Evolutionary conservation across 2,113 vertebrate species (phyloP), one percentile per base, ranked within the genome.

Genomic region (Hiodon tergisus): DNA sequence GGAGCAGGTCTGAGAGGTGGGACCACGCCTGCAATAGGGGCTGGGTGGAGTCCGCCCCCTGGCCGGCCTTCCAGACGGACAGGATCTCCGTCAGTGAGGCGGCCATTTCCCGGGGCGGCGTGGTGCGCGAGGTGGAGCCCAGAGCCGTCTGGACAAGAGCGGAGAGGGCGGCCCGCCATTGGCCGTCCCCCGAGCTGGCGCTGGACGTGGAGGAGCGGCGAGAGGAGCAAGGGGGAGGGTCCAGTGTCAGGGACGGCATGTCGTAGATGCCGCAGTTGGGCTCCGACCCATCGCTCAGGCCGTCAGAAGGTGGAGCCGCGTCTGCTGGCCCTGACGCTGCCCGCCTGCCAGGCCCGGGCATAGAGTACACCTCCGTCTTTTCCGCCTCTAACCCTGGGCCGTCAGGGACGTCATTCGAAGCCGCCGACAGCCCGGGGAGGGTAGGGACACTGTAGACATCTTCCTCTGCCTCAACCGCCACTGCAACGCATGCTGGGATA

Each of bases 211-310:
- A 93, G 17, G 91, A 88, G 16, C 87, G 86, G 60, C 83, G 87
- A 4, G 77, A 84, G 31, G 83, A 75, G 78, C 81, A 85, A 73
- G 83, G 77, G 0, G 88, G 87, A 54, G 81, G 53, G 72, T 93
- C 87, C 0, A 83, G 13, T 5, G 81, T 85, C 71, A 93, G 84
- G 16, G 94, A 87, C 0, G 94, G 94, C 85, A 94, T 92, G n/a
- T 95, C 94, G 0, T 95, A 95, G 81, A 95, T 91, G 78, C 90
- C 93, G 16, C 93, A 89, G 0, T 93, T 93, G 0, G 74, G 75
- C 17, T 92, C 79, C 1, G 79, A 81, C 1, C 81, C 71, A 67
- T 87, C 76, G 62, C 80, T 75, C 76, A 73, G 78, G 9, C 81
- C 87, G 55, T 88, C 53, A 58, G 71, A 83, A 74, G 85, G 74